phyloP scores from a whole-genome alignment of 2,888 invertebrate species.

The Caenorhabditis sp. region DNA sequence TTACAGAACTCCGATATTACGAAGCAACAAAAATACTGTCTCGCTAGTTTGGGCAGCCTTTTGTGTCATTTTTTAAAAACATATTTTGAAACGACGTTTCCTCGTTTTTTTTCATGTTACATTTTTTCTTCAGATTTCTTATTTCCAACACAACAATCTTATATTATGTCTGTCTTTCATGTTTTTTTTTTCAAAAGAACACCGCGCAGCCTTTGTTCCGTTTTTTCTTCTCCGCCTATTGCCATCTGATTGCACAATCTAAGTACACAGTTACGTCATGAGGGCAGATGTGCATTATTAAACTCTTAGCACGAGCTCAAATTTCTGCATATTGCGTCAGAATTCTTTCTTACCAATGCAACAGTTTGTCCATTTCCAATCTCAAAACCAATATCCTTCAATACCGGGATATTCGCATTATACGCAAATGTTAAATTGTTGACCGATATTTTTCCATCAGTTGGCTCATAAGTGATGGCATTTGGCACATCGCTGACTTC shows the following conservation, averaged over 20 bases:
- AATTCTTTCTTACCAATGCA: conserved; percentile 67
- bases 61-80: too few species aligned
- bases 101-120: too few species aligned
- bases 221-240: neutral
- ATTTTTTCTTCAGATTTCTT: too few species aligned
- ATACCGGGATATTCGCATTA: conserved; percentile 77
- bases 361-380: conserved; percentile 86
- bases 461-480: conserved; percentile 79
- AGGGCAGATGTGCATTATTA: neutral
- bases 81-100: too few species aligned
- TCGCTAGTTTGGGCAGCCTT: too few species aligned
- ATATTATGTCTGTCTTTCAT: too few species aligned
- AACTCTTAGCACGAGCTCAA: neutral
- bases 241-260: neutral
- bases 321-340: conserved; percentile 49
- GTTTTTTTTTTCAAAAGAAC: neutral
- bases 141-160: too few species aligned
- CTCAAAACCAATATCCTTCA: conserved; percentile 67
- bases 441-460: conserved; percentile 82
- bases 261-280: neutral
- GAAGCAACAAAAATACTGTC: too few species aligned
- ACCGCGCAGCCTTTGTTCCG: neutral
- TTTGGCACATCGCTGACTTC: conserved; percentile 83
- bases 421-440: conserved; percentile 89
- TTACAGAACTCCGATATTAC: too few species aligned